A percentile compares a stretch with the other conserved stretches of the same genome.
Conservation (phyloP, 2,888 invertebrate genomes). For the Melanchra persicariae region DNA sequence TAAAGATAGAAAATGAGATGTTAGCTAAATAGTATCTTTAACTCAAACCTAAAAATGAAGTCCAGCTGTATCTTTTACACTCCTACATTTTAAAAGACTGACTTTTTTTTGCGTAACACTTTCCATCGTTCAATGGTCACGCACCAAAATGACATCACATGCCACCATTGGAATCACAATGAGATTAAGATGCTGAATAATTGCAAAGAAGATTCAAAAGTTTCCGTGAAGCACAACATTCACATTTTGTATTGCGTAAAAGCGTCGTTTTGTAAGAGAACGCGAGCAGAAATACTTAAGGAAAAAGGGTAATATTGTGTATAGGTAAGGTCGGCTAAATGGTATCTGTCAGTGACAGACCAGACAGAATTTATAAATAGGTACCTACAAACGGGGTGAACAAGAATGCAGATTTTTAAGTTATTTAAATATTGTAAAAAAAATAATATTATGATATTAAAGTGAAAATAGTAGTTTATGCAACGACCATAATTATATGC, state of each 20-base stretch:
- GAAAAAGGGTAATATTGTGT: background rate
- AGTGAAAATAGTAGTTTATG: too few relatives aligned
- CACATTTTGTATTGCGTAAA: conserved; percentile 43
- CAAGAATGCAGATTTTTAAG: too few relatives aligned
- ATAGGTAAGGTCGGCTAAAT: too few relatives aligned
- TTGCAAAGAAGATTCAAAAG: conserved; percentile 32
- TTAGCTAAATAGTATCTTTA: background rate
- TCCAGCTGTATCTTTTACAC: background rate
- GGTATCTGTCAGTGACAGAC: background rate
- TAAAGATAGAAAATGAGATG: too few relatives aligned
- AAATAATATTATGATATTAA: too few relatives aligned
- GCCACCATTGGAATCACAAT: conserved; percentile 30
- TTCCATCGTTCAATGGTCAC: background rate
- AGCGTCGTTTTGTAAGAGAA: conserved; percentile 10
- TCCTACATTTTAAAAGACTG: background rate
- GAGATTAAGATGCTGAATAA: conserved; percentile 23
- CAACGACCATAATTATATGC: too few relatives aligned
- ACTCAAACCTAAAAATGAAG: background rate
- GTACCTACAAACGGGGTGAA: too few relatives aligned
- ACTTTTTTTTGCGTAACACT: conserved; percentile 14
- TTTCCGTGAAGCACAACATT: conserved; percentile 26
- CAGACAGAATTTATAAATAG: background rate
- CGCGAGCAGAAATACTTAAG: background rate
- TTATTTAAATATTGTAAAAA: too few relatives aligned
- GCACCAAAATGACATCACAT: conserved; percentile 24